A percentile compares a stretch with the other conserved stretches of the same genome.
Conservation (phyloP, 2,888 invertebrate genomes). For the Drepanosiphum platanoidis region DNA sequence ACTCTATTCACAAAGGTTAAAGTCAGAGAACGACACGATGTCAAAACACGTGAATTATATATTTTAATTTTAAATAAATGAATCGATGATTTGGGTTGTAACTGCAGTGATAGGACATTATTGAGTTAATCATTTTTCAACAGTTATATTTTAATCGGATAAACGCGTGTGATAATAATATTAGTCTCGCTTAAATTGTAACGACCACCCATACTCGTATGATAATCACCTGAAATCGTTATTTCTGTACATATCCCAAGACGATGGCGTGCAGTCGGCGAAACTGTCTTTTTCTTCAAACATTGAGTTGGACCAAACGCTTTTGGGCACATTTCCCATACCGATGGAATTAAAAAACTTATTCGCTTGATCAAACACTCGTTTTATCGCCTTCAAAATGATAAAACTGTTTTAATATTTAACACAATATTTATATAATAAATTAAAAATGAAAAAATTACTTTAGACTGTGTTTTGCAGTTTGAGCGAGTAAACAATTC, state of each 20-base stretch:
- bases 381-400: not conserved
- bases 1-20: no score
- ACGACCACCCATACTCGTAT: no score
- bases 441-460: not conserved
- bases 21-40: no score
- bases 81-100: no score
- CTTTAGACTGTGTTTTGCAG: not conserved
- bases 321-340: conserved; percentile 28
- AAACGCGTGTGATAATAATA: no score
- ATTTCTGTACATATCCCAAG: conserved; percentile 93
- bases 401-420: not conserved
- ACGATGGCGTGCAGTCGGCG: conserved; percentile 86
- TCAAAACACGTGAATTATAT: no score
- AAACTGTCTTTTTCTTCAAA: conserved; percentile 82
- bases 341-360: conserved; percentile 38
- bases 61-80: no score
- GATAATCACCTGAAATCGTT: conserved; percentile 80
- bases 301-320: conserved; percentile 85
- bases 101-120: no score
- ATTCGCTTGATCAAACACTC: conserved; percentile 42
- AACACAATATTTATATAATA: not conserved
- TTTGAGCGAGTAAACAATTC: not conserved
- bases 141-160: no score
- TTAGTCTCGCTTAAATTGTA: no score
- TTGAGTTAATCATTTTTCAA: no score